A percentile compares a stretch with the other conserved stretches of the same genome.
Conservation (phyloP, 2,888 invertebrate genomes). For the Andrena trimmerana region DNA sequence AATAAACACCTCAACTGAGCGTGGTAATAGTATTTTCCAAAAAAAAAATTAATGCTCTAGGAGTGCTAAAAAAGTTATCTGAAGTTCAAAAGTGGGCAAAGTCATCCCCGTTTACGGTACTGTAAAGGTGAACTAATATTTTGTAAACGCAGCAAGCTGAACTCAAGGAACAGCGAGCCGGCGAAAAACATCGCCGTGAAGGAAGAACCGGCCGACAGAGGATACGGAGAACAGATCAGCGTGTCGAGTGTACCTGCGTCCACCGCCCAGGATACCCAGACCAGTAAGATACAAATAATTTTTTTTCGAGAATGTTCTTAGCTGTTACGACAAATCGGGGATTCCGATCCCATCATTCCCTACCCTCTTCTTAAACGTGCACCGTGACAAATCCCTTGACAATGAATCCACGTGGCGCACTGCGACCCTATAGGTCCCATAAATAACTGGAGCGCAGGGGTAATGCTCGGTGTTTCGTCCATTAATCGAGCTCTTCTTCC, state of each 20-base stretch:
- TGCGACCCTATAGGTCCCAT: slow-evolving; percentile 69
- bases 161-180: slow-evolving; percentile 65
- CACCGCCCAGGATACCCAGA: slow-evolving; percentile 71
- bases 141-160: slow-evolving; percentile 66
- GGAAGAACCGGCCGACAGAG: slow-evolving; percentile 79
- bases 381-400: slow-evolving; percentile 79
- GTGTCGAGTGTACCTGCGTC: slow-evolving; percentile 71
- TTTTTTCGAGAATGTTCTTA: background rate
- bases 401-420: slow-evolving; percentile 73
- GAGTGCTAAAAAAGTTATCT: too few species aligned
- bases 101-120: too few species aligned
- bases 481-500: slow-evolving; percentile 72
- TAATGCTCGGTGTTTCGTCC: slow-evolving; percentile 53
- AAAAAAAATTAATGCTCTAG: too few species aligned
- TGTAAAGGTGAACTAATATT: too few species aligned
- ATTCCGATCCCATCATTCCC: slow-evolving; percentile 40
- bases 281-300: slow-evolving; percentile 65
- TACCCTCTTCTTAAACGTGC: slow-evolving; percentile 55
- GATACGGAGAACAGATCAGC: slow-evolving; percentile 75
- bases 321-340: slow-evolving; percentile 19
- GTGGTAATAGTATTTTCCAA: too few species aligned
- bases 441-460: slow-evolving; percentile 73
- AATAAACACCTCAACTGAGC: too few species aligned
- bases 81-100: too few species aligned
- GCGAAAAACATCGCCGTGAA: slow-evolving; percentile 78